A percentile compares a stretch with the other conserved stretches of the same genome.
Conservation (phyloP, 1,140 invertebrate genomes). For the silkworm (Bombyx mori) region DNA sequence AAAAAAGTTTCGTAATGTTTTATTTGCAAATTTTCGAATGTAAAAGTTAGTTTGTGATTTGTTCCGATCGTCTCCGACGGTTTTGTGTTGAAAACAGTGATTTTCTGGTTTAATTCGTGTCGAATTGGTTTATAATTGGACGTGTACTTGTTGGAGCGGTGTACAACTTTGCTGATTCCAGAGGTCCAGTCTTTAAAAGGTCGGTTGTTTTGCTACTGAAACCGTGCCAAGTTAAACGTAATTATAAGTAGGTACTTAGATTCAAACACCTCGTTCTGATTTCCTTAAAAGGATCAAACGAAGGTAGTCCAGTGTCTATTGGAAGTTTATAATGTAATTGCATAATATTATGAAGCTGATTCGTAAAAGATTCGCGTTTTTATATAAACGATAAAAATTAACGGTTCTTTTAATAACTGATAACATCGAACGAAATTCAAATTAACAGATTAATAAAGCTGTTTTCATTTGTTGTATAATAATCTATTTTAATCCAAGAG, state of each 20-base stretch:
- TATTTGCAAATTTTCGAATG: slow-evolving; percentile 18
- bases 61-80: slow-evolving; percentile 9
- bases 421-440: no score
- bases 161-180: slow-evolving; percentile 3
- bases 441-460: no score
- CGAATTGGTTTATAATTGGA: slow-evolving; percentile 27
- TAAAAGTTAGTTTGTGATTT: slow-evolving; percentile 20
- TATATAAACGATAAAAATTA: no score
- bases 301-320: no score
- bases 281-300: no score
- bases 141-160: slow-evolving; percentile 8
- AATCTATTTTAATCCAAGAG: no score
- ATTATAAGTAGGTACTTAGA: not conserved
- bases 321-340: no score
- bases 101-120: slow-evolving; percentile 23
- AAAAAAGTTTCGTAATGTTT: slow-evolving; percentile 15
- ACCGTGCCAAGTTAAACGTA: not conserved
- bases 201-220: not conserved
- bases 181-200: slow-evolving; percentile 2
- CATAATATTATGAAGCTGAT: no score
- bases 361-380: no score
- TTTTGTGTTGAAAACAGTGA: slow-evolving; percentile 21
- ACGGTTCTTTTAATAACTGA: no score
- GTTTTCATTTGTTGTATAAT: no score
- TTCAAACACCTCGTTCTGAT: not conserved